Base-by-base conservation (phyloP, 2,113 vertebrate species). In the Onychostruthus taczanowskii region DNA sequence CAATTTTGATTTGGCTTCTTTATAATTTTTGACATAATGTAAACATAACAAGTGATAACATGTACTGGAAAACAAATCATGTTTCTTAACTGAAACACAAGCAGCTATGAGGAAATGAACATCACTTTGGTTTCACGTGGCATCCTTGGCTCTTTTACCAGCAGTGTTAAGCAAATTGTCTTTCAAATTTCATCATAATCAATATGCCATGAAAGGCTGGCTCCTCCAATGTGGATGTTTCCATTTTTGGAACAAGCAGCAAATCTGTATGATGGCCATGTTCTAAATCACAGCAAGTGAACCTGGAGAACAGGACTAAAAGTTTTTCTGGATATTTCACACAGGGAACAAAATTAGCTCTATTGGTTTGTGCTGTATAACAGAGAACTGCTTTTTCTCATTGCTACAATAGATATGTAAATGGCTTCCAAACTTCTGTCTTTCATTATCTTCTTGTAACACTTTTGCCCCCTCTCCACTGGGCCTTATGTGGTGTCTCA, bases 31-130 rank as follows among this genome's bases (percentile, higher is more conserved):
- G 47, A 90, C 75, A 84, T 59, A 75, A 86, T 37, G 85, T 78
- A 95, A 96, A 94, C 93, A 78, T 3, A 67, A 39, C 86, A 95
- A 90, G 79, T 74, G 79, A 88, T 88, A 85, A 88, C 92, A 68
- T 35, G 70, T 53, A 79, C 37, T 63, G 79, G 68, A 88, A 96
- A 92, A 88, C 61, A 94, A 80, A 90, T 69, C 4, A 39, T 23
- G 31, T 55, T 88, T 95, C 82, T 90, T 78, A 84, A 81, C 46
- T 92, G 70, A 77, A 95, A 83, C 72, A 33, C 18, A 56, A 84
- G 24, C 37, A 92, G 35, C 90, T 88, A 78, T 88, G 62, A 94
- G 79, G 92, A 96, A 96, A 93, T 88, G 31, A 17, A n/a, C 0
- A 9, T 86, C 27, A 18, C 26, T 50, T 44, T 74, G 53, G 47